Percentiles rank a stretch among this genome's conserved stretches.
Evolutionary conservation across 2,113 vertebrate species (phyloP).

Genomic region (Prunella fulvescens): DNA sequence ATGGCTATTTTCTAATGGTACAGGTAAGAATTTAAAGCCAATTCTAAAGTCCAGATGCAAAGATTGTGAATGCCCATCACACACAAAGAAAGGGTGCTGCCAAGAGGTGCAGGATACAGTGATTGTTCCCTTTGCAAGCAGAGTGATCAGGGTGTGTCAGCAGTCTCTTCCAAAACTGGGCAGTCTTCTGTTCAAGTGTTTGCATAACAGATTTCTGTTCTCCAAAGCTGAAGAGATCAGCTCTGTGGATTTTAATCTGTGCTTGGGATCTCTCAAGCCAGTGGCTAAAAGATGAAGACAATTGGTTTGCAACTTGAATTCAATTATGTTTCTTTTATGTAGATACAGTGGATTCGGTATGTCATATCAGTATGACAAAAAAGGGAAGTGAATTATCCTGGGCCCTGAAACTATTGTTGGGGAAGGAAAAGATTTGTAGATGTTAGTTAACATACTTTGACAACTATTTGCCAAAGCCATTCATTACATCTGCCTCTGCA

Average conservation of each 20-base stretch:
- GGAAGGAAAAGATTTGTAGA: conserved; percentile 47
- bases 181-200: not conserved
- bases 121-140: not conserved
- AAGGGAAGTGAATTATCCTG: conserved; percentile 9
- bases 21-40: not conserved
- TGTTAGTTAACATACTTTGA: conserved; percentile 33
- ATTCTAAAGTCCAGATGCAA: not conserved
- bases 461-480: conserved; percentile 53
- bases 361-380: not conserved
- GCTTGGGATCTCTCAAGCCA: not conserved
- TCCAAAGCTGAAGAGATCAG: not conserved
- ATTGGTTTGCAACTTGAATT: not conserved
- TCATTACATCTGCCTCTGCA: conserved; percentile 38
- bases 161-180: not conserved
- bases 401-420: conserved; percentile 5
- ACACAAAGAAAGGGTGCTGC: not conserved
- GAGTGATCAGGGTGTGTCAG: not conserved
- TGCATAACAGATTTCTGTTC: not conserved
- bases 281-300: not conserved
- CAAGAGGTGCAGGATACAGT: not conserved
- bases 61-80: not conserved
- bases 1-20: not conserved
- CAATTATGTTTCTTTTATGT: not conserved
- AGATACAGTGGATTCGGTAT: not conserved
- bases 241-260: not conserved